phyloP scores from a whole-genome alignment of 2,888 invertebrate genomes.

The Argynnis bischoffii region DNA sequence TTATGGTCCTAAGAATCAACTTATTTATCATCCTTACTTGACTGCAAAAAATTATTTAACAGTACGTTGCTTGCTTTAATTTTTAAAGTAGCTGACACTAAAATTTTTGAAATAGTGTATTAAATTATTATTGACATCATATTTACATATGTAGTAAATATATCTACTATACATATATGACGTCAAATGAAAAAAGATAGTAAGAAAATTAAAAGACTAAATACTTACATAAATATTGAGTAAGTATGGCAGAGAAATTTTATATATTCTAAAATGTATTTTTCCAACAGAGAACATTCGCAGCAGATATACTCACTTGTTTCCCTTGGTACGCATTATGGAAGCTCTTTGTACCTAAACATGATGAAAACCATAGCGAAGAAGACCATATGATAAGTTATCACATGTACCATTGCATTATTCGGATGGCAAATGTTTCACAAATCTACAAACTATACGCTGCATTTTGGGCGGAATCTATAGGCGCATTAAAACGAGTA shows the following conservation, averaged over 20 bases:
- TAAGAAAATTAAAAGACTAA: no score
- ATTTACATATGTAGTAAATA: not conserved
- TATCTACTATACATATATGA: no score
- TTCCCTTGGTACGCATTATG: conserved; percentile 75
- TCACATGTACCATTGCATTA: conserved; percentile 66
- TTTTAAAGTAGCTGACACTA: not conserved
- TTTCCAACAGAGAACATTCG: conserved; percentile 62
- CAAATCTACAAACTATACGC: conserved; percentile 74
- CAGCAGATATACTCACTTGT: conserved; percentile 69
- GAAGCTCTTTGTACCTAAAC: conserved; percentile 60
- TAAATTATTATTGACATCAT: not conserved
- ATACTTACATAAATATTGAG: no score
- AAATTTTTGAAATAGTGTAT: not conserved
- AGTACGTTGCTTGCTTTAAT: conserved; percentile 46
- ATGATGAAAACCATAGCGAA: conserved; percentile 59
- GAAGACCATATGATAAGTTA: conserved; percentile 55
- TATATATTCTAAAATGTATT: not conserved
- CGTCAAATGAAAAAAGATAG: no score
- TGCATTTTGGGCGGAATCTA: conserved; percentile 71
- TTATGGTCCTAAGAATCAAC: conserved; percentile 73
- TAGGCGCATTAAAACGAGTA: conserved; percentile 71
- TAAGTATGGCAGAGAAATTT: no score
- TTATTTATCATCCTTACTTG: conserved; percentile 78
- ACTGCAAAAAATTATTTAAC: conserved; percentile 75
- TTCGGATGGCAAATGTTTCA: conserved; percentile 66